phyloP scores from a whole-genome alignment of 2,797 vertebrate genomes.

The Emydoidea blandingii region DNA sequence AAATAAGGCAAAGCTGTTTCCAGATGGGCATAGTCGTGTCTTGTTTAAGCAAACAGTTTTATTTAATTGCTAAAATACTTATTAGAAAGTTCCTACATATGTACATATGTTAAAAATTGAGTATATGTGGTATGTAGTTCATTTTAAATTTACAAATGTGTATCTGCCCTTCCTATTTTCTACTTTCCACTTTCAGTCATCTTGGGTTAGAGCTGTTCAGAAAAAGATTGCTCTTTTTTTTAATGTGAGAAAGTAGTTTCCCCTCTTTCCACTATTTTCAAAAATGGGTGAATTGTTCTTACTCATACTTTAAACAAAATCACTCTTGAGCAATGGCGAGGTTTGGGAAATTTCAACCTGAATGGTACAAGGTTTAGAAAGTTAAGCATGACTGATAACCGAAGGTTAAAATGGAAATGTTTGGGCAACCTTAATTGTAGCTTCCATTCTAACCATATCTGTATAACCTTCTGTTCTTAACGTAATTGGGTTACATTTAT shows the following conservation, averaged over 20 bases:
- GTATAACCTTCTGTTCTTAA: not conserved
- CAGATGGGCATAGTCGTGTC: not conserved
- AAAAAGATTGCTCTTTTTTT: not conserved
- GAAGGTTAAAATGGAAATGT: not conserved
- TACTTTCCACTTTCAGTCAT: not conserved
- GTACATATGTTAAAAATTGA: not conserved
- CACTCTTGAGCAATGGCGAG: not conserved
- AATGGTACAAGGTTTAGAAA: not conserved
- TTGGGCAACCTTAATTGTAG: not conserved
- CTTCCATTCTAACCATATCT: not conserved
- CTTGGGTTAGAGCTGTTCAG: not conserved
- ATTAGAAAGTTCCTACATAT: not conserved
- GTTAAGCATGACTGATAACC: not conserved
- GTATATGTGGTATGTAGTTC: fast-evolving
- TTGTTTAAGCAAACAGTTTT: not conserved
- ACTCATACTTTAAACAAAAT: not conserved
- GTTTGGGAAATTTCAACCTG: not conserved
- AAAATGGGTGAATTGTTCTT: not conserved
- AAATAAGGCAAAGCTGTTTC: not conserved
- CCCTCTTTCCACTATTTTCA: not conserved
- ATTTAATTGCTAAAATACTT: not conserved
- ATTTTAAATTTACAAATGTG: not conserved
- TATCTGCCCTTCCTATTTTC: not conserved
- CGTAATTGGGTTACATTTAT: not conserved
- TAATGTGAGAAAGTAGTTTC: not conserved